Evolutionary conservation across 2,113 vertebrate genomes (phyloP).

Genomic region (Ochotona curzoniae): DNA sequence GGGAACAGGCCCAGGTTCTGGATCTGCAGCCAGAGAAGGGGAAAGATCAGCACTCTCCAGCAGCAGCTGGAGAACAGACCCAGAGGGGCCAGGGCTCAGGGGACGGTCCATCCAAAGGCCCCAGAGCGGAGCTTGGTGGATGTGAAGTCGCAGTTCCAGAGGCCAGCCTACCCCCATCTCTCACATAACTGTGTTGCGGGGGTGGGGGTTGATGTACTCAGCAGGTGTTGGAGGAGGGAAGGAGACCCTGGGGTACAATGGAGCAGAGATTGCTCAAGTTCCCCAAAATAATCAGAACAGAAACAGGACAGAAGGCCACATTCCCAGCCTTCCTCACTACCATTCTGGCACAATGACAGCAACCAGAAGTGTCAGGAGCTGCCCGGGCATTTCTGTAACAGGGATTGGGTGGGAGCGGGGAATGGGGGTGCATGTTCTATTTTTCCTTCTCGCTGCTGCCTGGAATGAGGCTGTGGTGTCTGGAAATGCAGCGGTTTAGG

Average conservation of each 20-base stretch:
- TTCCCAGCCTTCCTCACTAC: not conserved
- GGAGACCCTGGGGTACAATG: accelerated
- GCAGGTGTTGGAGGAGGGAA: not conserved
- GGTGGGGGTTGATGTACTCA: not conserved
- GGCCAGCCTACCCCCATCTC: not conserved
- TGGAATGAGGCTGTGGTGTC: not conserved
- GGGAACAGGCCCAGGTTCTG: constrained; percentile 94
- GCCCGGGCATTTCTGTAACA: not conserved
- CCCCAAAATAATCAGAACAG: not conserved
- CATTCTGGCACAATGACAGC: not conserved
- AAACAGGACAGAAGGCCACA: not conserved
- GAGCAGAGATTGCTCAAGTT: not conserved
- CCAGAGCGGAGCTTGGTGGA: not conserved
- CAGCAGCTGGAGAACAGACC: not conserved
- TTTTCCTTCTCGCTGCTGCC: not conserved
- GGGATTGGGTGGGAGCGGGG: not conserved
- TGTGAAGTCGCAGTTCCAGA: too few species aligned
- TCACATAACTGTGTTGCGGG: not conserved
- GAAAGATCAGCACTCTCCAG: not conserved
- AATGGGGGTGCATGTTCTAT: not conserved
- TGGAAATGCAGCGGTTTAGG: not conserved
- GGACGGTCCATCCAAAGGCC: too few species aligned
- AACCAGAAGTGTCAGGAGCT: not conserved
- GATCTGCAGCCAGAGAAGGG: constrained; percentile 84
- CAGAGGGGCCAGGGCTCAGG: not conserved